Conservation (phyloP, 2,113 vertebrate species). For the Megalops atlanticus region DNA sequence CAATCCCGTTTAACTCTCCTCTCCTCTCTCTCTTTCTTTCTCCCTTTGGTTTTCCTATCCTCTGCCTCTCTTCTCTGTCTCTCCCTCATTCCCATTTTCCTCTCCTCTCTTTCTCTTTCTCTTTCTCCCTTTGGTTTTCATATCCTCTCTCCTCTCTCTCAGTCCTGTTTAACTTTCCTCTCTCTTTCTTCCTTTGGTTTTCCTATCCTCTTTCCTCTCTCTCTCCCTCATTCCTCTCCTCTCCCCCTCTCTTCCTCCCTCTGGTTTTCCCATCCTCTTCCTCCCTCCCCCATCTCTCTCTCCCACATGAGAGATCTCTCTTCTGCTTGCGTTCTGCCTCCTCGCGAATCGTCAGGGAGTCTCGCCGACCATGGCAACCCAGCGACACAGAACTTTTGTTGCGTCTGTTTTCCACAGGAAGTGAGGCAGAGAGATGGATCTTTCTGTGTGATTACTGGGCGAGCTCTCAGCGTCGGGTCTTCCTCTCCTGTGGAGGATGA, state of each 20-base stretch:
- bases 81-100: background rate
- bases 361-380: background rate
- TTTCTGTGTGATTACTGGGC: background rate
- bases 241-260: background rate
- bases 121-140: background rate
- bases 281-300: background rate
- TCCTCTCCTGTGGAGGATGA: too few relatives aligned
- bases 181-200: too few relatives aligned
- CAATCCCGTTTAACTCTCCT: background rate
- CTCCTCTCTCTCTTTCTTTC: background rate
- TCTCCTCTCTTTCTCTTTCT: conserved; percentile 24
- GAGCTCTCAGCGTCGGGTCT: background rate
- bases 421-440: background rate
- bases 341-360: background rate
- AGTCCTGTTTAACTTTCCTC: too few relatives aligned
- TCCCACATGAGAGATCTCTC: background rate
- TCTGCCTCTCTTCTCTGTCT: background rate
- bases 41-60: too few relatives aligned
- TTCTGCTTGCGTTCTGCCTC: conserved; percentile 5
- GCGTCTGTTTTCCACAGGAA: background rate
- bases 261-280: too few relatives aligned
- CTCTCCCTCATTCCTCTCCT: background rate
- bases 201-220: background rate
- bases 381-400: background rate
- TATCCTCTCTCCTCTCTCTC: background rate